Conservation (phyloP, 1,140 invertebrate genomes). For the Panagrolaimus sp. region DNA sequence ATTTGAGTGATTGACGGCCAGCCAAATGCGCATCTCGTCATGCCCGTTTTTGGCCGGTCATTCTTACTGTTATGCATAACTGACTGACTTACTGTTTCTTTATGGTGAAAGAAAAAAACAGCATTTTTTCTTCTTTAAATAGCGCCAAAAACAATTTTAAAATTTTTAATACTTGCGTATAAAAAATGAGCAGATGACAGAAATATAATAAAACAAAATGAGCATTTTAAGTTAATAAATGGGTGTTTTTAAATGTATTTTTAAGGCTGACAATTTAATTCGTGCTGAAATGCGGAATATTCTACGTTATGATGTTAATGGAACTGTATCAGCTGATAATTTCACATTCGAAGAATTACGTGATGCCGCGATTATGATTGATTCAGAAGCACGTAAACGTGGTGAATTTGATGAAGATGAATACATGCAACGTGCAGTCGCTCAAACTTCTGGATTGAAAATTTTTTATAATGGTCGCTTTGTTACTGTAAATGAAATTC, state of each 20-base stretch:
- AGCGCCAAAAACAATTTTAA: conserved; percentile 21
- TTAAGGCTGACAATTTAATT: conserved; percentile 85
- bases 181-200: conserved; percentile 10
- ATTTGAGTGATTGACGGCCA: not conserved
- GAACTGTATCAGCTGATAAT: conserved; percentile 36
- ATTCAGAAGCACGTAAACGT: conserved; percentile 19
- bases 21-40: no score
- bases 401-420: conserved; percentile 15
- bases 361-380: conserved; percentile 42
- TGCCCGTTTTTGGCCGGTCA: no score
- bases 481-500: conserved; percentile 38
- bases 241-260: not conserved
- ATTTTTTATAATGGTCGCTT: conserved; percentile 45
- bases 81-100: conserved; percentile 19
- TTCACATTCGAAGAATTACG: conserved; percentile 36
- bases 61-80: no score
- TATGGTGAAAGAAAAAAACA: conserved; percentile 1
- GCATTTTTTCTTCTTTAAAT: not conserved
- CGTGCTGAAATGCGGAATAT: conserved; percentile 79
- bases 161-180: not conserved
- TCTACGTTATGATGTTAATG: conserved; percentile 51
- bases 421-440: conserved; percentile 26
- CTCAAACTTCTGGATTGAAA: conserved; percentile 44
- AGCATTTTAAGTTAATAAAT: no score
- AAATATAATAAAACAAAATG: no score